phyloP scores from a whole-genome alignment of 1,140 invertebrate genomes.

The Condylostylus longicornis region DNA sequence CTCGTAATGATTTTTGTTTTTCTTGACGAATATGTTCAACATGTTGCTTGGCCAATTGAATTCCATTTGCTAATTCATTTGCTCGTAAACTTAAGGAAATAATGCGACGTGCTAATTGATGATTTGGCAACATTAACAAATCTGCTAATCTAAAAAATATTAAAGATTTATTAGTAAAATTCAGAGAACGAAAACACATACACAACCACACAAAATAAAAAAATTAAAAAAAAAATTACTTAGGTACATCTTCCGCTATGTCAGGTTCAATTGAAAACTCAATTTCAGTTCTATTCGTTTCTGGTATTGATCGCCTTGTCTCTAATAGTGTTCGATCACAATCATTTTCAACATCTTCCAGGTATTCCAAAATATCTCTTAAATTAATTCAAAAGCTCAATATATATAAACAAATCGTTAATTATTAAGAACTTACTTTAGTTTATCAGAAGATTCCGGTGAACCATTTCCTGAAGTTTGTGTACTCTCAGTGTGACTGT shows the following conservation, averaged over 20 bases:
- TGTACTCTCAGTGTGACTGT: constrained; percentile 8
- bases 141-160: constrained; percentile 19
- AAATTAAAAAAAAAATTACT: constrained; percentile 14
- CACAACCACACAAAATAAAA: background rate
- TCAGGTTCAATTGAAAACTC: constrained; percentile 29
- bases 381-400: background rate
- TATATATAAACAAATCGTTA: background rate
- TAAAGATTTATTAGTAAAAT: background rate
- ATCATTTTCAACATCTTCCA: constrained; percentile 29
- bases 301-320: constrained; percentile 23
- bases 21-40: constrained; percentile 23
- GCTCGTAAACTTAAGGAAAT: constrained; percentile 25
- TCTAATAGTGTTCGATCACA: constrained; percentile 30
- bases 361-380: constrained; percentile 27
- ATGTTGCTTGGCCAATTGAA: constrained; percentile 30
- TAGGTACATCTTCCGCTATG: constrained; percentile 28
- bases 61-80: constrained; percentile 30
- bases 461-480: no score
- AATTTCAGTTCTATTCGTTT: constrained; percentile 24
- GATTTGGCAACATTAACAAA: constrained; percentile 28
- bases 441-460: constrained; percentile 22
- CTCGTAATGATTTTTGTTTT: constrained; percentile 23
- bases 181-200: background rate
- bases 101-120: constrained; percentile 26
- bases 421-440: constrained; percentile 15